These are phyloP conservation scores for Sepiola atlantica DNA, from an alignment of 2,888 invertebrate species.

Conservation along the genomic window DNA sequence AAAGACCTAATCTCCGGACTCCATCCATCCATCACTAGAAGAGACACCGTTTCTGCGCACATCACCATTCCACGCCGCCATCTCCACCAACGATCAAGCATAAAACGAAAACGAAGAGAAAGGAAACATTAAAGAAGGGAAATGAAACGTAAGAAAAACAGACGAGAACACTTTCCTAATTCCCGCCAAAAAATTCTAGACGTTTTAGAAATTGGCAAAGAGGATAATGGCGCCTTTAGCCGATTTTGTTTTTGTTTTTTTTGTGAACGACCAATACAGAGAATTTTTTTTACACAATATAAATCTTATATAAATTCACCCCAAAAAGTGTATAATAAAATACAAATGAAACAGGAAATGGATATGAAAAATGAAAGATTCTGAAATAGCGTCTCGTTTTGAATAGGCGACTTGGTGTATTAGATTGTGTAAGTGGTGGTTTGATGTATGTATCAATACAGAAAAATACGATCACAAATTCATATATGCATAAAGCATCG, in stretches of 20 bases:
- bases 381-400: not conserved
- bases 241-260: not conserved
- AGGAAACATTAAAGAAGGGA: slow-evolving; percentile 4
- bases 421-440: not conserved
- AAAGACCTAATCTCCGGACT: slow-evolving; percentile 13
- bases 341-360: not conserved
- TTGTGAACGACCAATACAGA: not conserved
- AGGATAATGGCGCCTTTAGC: slow-evolving; percentile 8
- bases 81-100: not conserved
- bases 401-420: not conserved
- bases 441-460: not conserved
- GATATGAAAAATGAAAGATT: slow-evolving; percentile 22
- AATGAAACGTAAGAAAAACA: slow-evolving; percentile 32
- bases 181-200: slow-evolving; percentile 32
- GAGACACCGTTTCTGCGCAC: not conserved
- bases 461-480: not conserved
- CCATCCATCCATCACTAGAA: slow-evolving; percentile 1
- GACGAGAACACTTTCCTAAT: slow-evolving; percentile 18
- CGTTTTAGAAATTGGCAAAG: slow-evolving; percentile 32
- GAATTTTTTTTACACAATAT: not conserved
- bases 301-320: not conserved
- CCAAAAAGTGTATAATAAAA: not conserved
- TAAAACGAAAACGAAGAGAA: not conserved
- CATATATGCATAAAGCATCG: not conserved
- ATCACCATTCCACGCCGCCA: not conserved